A percentile compares a stretch with the other conserved stretches of the same genome.
phyloP scores from a whole-genome alignment of 2,113 vertebrate genomes.

The Vireo altiloquus region DNA sequence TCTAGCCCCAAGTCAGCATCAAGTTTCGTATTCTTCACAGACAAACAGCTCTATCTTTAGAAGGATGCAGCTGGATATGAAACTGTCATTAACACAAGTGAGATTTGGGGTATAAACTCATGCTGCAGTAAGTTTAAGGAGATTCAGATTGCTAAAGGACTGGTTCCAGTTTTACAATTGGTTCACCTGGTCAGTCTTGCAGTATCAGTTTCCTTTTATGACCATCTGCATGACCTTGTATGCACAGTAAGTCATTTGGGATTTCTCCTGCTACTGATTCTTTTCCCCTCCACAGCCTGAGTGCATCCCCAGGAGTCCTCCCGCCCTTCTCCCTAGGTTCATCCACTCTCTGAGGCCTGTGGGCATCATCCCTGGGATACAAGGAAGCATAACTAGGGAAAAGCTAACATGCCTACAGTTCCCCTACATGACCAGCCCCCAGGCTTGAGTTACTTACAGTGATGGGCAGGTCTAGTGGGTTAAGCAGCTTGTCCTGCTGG shows the following conservation, averaged over 20 bases:
- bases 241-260: background rate
- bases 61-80: background rate
- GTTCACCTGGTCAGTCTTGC: background rate
- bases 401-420: background rate
- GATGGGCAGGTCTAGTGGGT: slow-evolving; percentile 90
- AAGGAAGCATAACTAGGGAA: background rate
- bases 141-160: background rate
- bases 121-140: background rate
- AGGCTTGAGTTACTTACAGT: slow-evolving; percentile 85
- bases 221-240: background rate
- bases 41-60: background rate
- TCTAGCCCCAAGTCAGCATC: background rate
- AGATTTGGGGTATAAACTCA: background rate
- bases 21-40: background rate
- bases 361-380: background rate
- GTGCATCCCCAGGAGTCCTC: background rate
- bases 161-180: background rate
- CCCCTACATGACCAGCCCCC: slow-evolving; percentile 36
- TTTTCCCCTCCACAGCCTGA: background rate
- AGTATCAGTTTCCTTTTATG: background rate
- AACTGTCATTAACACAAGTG: background rate
- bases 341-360: background rate
- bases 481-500: slow-evolving; percentile 87
- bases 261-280: background rate
- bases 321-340: background rate